Evolutionary conservation across 2,797 vertebrate species (phyloP), one percentile per base, ranked within the genome.

Genomic region (Macroramphosus scolopax): DNA sequence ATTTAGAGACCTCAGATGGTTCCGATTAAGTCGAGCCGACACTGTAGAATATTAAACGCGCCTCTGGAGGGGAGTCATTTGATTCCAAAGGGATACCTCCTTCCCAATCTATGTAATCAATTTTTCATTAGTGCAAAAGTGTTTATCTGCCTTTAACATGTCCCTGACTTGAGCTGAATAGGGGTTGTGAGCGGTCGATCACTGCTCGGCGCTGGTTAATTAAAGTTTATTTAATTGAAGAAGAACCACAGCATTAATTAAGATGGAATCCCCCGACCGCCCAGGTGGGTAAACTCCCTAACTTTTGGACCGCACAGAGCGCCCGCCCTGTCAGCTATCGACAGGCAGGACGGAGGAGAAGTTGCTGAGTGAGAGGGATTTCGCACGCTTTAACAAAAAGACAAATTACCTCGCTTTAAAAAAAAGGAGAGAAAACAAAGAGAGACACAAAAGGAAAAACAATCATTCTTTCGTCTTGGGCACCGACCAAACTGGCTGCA

Each of bases 211-310:
- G 90, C 88, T 93, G 95, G 94, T 96, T 99, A 98, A 99, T 98
- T 96, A 95, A 94, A 92, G 90, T 92, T 93, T 93, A 96, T 95
- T 96, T 95, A 97, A 97, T 92, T 97, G 91, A 94, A 93, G 90
- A 91, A 87, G 89, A 94, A 91, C 85, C 81, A 80, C 89, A 80
- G 87, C 88, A 88, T 92, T 97, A 95, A 97, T 96, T 95, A 95
- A 93, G 72, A 89, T 87, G 88, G 88, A 92, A 89, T 87, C 65
- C 80, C 70, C 62, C 51, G 49, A 68, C 50, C 64, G 80, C 81
- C 85, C 87, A 89, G 71, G 88, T 89, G 86, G 84, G 64, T 62
- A 67, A 74, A 74, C 69, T 67, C 42, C 17, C 25, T 14, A 47
- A 60, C 37, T 74, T 66, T 54, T 47, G 46, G 68, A 50, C 48